Conservation (phyloP, 2,113 vertebrate genomes). For the Ophthalmolycus amberensis region DNA sequence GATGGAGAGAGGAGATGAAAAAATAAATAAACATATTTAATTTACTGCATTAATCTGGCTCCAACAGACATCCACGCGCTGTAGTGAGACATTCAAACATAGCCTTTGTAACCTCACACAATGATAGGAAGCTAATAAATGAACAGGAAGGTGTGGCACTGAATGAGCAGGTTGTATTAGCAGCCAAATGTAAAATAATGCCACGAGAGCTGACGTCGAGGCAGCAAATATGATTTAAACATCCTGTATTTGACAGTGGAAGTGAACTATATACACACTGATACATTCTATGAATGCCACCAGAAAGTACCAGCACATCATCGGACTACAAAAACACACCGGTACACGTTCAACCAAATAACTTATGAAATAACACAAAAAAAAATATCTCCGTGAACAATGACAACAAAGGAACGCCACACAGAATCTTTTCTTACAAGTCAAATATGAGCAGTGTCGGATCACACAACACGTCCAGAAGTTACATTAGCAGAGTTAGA, state of each 20-base stretch:
- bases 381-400: background rate
- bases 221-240: background rate
- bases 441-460: background rate
- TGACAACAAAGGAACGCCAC: background rate
- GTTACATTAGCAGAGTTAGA: background rate
- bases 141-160: slow-evolving; percentile 22
- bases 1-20: background rate
- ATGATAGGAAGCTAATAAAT: slow-evolving; percentile 6
- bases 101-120: background rate
- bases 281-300: background rate
- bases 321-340: background rate
- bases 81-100: background rate
- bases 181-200: background rate
- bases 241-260: background rate
- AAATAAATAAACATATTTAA: background rate
- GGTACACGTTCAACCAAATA: background rate
- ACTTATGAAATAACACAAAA: background rate
- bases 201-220: background rate
- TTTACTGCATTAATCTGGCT: slow-evolving; percentile 7
- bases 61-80: background rate
- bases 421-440: background rate
- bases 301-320: background rate
- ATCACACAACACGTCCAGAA: background rate
- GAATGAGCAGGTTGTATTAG: background rate
- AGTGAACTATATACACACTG: background rate